Base-by-base conservation (phyloP, 2,888 invertebrate genomes). In the Xestobium rufovillosum region DNA sequence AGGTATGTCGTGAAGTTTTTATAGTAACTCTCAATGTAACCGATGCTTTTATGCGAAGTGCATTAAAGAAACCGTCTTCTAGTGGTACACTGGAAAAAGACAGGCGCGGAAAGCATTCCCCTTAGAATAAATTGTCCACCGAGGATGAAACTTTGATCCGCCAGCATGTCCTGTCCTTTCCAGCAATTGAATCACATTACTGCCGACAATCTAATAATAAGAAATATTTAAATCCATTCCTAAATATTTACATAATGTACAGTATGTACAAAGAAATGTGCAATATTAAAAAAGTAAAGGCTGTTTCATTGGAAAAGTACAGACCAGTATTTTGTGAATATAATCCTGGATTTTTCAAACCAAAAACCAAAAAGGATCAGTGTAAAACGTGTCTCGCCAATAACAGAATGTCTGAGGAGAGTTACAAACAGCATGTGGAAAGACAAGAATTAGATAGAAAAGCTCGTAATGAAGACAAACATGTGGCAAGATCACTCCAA, bases 401-500 rank as follows among this genome's bases (percentile, higher is more conserved):
- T 31, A 39, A 27, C 23, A 36, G 23, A 16, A 8, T 14, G 27
- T 15, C 37, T 17, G 27, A 34, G 12, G 31, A 31, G 17, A 17
- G 13, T 9, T 35, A 26, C 23, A 33, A 15, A 23, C 10, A 15
- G 13, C 39, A 39, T 19, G 9, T 42, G 33, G 47, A 42, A 37
- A 39, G 32, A 38, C 39, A 42, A 34, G 23, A 31, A 6, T 25
- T 27, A 30, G 40, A 44, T 38, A 19, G 39, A 14, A 13, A 36
- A 39, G 33, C 35, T 28, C 34, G 49, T 42, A 39, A 51, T 36
- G 43, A 44, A 31, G 50, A 51, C 26, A 50, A 48, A 43, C 29
- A 39, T 34, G 31, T 34, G 10, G 39, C 42, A 11, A 33, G 44
- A 39, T 51, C 50, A 52, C 31, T 55, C 52, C 4, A 50, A 52